Evolutionary conservation across 2,888 invertebrate species (phyloP).

Genomic region (Nephrocerus scutellatus): DNA sequence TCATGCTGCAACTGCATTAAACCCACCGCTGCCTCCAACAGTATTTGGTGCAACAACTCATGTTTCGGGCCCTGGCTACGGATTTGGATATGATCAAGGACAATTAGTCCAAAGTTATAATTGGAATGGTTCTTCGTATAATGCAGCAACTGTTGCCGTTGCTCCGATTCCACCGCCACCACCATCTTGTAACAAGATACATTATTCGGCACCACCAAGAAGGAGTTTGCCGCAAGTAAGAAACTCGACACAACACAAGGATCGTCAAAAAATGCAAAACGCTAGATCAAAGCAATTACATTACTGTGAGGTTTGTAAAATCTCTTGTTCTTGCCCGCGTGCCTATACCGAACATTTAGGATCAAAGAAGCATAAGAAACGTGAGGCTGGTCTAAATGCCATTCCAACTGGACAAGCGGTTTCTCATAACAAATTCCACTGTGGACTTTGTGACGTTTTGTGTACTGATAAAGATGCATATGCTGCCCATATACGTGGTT

Average conservation of each 20-base stretch:
- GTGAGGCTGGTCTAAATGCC: conserved; percentile 73
- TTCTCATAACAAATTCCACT: conserved; percentile 56
- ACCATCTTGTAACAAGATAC: conserved; percentile 42
- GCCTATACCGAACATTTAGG: conserved; percentile 90
- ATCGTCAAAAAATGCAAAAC: conserved; percentile 27
- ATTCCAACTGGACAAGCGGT: conserved; percentile 55
- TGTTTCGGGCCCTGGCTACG: no score
- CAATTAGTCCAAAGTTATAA: no score
- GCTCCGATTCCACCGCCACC: conserved; percentile 53
- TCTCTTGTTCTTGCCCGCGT: conserved; percentile 87
- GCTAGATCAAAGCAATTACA: conserved; percentile 82
- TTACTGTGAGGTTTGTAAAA: conserved; percentile 96
- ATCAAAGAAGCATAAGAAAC: conserved; percentile 96
- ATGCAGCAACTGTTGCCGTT: conserved; percentile 91
- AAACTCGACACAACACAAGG: conserved; percentile 40
- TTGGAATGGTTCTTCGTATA: conserved; percentile 92
- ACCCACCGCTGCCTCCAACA: no score
- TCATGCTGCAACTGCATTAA: no score
- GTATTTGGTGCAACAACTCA: conserved; percentile 64
- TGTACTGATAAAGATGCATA: conserved; percentile 96
- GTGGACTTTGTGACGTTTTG: conserved; percentile 95
- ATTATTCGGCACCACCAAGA: conserved; percentile 52
- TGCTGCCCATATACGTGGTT: conserved; percentile 89
- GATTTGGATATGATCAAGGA: no score
- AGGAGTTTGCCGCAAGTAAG: conserved; percentile 55